phyloP scores from a whole-genome alignment of 1,140 invertebrate genomes.

The Drosophila lowei region DNA sequence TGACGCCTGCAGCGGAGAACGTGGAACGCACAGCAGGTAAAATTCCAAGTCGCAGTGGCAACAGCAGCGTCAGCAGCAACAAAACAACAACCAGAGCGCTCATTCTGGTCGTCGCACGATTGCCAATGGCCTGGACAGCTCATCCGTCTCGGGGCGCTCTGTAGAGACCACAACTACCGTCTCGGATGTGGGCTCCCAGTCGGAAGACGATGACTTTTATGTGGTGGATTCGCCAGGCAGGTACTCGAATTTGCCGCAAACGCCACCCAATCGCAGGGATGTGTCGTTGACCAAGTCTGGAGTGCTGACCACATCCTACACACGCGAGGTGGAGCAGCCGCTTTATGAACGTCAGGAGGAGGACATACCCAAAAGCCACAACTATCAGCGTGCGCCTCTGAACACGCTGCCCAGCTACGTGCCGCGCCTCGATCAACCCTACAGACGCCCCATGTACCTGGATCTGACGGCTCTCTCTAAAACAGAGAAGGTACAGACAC shows the following conservation, averaged over 20 bases:
- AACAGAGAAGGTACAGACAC: constrained; percentile 33
- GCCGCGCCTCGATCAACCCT: constrained; percentile 31
- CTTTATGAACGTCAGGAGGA: constrained; percentile 5
- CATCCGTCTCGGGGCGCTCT: constrained; percentile 29
- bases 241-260: constrained; percentile 5
- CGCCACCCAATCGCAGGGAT: constrained; percentile 8
- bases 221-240: constrained; percentile 15
- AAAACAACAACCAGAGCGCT: constrained; percentile 15
- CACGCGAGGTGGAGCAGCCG: constrained; percentile 45
- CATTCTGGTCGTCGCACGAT: constrained; percentile 45
- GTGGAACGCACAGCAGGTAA: constrained; percentile 11
- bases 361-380: constrained; percentile 48
- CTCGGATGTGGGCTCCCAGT: constrained; percentile 66
- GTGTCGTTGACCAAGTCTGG: constrained; percentile 66
- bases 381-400: constrained; percentile 44
- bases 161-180: constrained; percentile 62
- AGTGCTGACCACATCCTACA: constrained; percentile 72
- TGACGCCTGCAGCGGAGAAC: constrained; percentile 30
- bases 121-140: constrained; percentile 36
- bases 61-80: constrained; percentile 29
- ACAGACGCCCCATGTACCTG: constrained; percentile 28
- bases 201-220: constrained; percentile 64
- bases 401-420: constrained; percentile 32
- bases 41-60: constrained; percentile 13
- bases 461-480: constrained; percentile 26